phyloP scores from a whole-genome alignment of 2,797 vertebrate genomes.

The Acrossocheilus wenchowensis region DNA sequence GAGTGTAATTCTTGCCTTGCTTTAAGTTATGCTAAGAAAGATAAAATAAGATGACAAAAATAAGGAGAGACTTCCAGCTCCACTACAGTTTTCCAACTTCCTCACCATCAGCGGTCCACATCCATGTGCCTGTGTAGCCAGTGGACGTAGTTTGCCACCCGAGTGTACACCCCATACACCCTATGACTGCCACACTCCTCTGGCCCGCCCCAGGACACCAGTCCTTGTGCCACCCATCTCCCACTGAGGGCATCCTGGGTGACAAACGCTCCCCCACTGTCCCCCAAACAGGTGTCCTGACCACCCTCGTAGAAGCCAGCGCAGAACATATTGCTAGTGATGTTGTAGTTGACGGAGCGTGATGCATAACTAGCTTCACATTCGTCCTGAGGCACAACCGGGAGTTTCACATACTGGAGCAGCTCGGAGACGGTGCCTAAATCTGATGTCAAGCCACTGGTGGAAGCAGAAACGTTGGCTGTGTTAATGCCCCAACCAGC shows the following conservation, averaged over 20 bases:
- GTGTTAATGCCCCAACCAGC: constrained; percentile 95
- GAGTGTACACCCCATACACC: constrained; percentile 95
- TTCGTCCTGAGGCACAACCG: constrained; percentile 88
- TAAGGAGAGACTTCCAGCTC: not conserved
- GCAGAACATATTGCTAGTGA: constrained; percentile 96
- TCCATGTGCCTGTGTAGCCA: constrained; percentile 85
- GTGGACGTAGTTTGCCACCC: constrained; percentile 86
- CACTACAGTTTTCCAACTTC: not conserved
- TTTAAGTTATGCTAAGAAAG: constrained; percentile 12
- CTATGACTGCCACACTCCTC: constrained; percentile 94
- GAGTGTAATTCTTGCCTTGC: not conserved
- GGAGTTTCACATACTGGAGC: constrained; percentile 93
- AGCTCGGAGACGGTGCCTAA: constrained; percentile 81
- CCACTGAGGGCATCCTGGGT: constrained; percentile 78
- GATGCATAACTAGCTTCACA: constrained; percentile 91
- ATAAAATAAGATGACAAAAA: not conserved
- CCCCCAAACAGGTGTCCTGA: constrained; percentile 93
- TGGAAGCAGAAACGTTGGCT: constrained; percentile 80
- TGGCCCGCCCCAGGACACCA: constrained; percentile 95
- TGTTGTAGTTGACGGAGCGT: constrained; percentile 88
- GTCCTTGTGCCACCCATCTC: constrained; percentile 89
- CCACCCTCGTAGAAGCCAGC: constrained; percentile 92
- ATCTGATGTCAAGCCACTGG: constrained; percentile 73
- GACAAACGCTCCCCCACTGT: constrained; percentile 93
- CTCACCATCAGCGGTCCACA: constrained; percentile 53